Evolutionary conservation across 2,797 vertebrate genomes (phyloP).

Genomic region (Hippocampus kuda): DNA sequence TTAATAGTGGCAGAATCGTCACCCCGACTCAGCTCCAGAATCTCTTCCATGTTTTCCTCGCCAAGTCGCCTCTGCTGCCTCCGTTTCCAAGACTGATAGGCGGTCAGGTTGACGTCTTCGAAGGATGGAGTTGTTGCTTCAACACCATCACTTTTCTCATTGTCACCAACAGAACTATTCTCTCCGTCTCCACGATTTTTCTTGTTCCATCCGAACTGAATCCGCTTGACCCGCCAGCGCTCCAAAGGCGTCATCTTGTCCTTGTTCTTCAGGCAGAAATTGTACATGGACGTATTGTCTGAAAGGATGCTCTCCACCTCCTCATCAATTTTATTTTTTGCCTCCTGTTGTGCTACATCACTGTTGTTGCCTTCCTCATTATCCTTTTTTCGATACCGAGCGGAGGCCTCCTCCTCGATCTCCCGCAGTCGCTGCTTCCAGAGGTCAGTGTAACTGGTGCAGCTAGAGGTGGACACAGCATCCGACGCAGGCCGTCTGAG

Average conservation of each 20-base stretch:
- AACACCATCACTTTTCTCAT: conserved; percentile 18
- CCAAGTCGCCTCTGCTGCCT: conserved; percentile 76
- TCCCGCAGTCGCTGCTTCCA: conserved; percentile 85
- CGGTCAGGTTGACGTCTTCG: conserved; percentile 76
- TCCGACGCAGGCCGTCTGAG: conserved; percentile 51
- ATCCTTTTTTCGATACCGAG: conserved; percentile 56
- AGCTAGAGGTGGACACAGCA: conserved; percentile 67
- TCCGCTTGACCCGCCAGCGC: conserved; percentile 89
- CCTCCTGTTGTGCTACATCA: conserved; percentile 23
- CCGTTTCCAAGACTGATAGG: conserved; percentile 92
- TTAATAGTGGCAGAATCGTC: conserved; percentile 71
- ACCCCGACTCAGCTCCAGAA: conserved; percentile 73
- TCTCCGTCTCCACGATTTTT: conserved; percentile 72
- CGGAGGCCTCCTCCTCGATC: conserved; percentile 79
- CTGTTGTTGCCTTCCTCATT: conserved; percentile 32
- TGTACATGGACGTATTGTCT: conserved; percentile 81
- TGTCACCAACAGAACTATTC: conserved; percentile 43
- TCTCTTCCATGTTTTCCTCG: conserved; percentile 76
- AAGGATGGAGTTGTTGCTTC: conserved; percentile 47
- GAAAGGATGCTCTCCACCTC: conserved; percentile 81
- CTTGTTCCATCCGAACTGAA: conserved; percentile 95
- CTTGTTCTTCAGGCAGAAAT: conserved; percentile 90
- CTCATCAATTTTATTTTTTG: conserved; percentile 51
- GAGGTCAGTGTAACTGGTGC: conserved; percentile 74
- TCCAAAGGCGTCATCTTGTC: conserved; percentile 84